These are phyloP conservation scores for Elysia crispata DNA, from an alignment of 2,888 invertebrate genomes.

Conservation along the genomic window DNA sequence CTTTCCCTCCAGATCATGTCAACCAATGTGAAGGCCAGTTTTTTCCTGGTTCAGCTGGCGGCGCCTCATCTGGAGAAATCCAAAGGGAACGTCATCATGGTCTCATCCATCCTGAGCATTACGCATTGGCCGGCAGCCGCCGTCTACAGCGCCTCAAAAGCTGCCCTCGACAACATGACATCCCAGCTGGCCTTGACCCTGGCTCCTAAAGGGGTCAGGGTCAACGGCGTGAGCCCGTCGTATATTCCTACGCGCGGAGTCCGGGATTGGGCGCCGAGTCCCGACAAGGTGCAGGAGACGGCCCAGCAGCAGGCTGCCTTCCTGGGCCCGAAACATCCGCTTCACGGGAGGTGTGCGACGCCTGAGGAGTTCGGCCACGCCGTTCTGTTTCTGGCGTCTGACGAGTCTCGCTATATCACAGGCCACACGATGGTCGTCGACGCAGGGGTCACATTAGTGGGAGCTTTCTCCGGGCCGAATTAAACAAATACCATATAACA, in stretches of 20 bases:
- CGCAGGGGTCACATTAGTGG: too few species aligned
- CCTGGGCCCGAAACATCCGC: background rate
- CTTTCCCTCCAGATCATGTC: too few species aligned
- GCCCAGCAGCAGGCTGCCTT: background rate
- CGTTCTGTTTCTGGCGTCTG: background rate
- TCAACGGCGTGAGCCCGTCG: background rate
- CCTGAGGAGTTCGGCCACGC: background rate
- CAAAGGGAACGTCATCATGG: background rate
- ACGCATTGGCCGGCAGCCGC: background rate
- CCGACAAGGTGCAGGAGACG: background rate
- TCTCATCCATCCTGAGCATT: background rate
- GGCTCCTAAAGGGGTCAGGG: background rate
- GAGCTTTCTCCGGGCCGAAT: background rate
- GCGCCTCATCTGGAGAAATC: background rate
- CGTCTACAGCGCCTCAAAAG: background rate
- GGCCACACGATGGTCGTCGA: background rate
- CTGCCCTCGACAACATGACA: background rate
- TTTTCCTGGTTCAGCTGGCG: background rate
- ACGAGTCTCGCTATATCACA: slow-evolving; percentile 7
- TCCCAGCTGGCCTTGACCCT: background rate
- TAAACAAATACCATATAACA: too few species aligned
- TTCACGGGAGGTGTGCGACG: background rate
- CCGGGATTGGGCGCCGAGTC: background rate
- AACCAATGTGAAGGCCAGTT: background rate
- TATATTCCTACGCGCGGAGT: background rate